A percentile compares a stretch with the other conserved stretches of the same genome.
phyloP scores from a whole-genome alignment of 2,797 vertebrate genomes.

The Thunnus albacares region DNA sequence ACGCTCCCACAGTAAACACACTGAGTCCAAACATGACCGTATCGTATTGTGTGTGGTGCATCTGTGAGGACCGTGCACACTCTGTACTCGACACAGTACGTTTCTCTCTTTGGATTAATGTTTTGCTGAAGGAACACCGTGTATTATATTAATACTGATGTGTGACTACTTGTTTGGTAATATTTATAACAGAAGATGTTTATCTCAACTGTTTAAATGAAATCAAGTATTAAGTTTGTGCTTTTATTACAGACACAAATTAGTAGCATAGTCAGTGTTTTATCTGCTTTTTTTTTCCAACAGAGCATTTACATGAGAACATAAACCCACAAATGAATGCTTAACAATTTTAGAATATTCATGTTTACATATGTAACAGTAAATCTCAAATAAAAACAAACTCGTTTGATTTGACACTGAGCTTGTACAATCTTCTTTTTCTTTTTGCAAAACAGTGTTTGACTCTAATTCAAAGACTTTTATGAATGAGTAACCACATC shows the following conservation, averaged over 20 bases:
- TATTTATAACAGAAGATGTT: conserved; percentile 82
- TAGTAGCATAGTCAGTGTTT: conserved; percentile 85
- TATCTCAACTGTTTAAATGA: conserved; percentile 72
- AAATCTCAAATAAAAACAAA: conserved; percentile 83
- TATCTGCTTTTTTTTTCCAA: conserved; percentile 73
- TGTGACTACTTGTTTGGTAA: conserved; percentile 83
- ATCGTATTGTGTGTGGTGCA: conserved; percentile 71
- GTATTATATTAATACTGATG: conserved; percentile 88
- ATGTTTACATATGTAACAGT: conserved; percentile 85
- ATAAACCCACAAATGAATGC: conserved; percentile 69
- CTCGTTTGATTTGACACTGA: conserved; percentile 67
- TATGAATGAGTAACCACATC: not conserved
- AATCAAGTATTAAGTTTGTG: conserved; percentile 79
- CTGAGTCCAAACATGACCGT: conserved; percentile 47
- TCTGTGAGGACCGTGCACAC: conserved; percentile 68
- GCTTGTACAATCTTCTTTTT: conserved; percentile 26
- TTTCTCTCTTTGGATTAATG: conserved; percentile 66
- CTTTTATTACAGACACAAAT: conserved; percentile 83
- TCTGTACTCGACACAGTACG: conserved; percentile 66
- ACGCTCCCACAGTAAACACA: conserved; percentile 30
- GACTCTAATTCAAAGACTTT: not conserved
- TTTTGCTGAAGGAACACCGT: conserved; percentile 78
- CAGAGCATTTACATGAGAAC: conserved; percentile 70
- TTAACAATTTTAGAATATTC: conserved; percentile 76
- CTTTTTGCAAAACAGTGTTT: not conserved